Evolutionary conservation across 2,888 invertebrate species (phyloP), one percentile per base, ranked within the genome.

Genomic region (Himalopsyche japonica): DNA sequence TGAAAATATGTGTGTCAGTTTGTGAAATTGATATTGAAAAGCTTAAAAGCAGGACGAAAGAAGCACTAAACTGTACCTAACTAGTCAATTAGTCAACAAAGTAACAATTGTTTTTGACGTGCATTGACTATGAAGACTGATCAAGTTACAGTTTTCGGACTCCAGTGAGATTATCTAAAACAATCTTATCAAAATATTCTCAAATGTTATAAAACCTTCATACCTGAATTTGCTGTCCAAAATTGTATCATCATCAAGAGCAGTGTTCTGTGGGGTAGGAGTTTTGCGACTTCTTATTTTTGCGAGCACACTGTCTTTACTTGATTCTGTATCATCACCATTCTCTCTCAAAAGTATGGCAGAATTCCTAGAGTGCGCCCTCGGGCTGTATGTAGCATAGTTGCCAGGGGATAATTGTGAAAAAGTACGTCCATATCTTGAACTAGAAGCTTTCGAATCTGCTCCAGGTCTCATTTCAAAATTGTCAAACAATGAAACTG

Each of bases 281-380:
- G 76, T 24, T 82, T 83, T 91, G 88, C 92, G 90, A 87, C 92
- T 91, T 88, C 91, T 91, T 88, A 92, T 92, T 90, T 91, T 92
- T 81, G 92, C 92, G 87, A 92, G 88, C 88, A 92, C 91, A 87
- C 92, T 92, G 89, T 92, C 92, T 20, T 92, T 92, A 87, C 91
- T 92, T 81, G 91, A 91, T 88, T 92, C 92, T 43, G 82, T 82
- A 89, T 91, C 92, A 20, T 86, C 87, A 89, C 92, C 92, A 87
- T 91, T 91, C 87, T 92, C 92, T 88, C 92, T 92, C 70, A 92
- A 88, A 88, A 92, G 91, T 77, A 92, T 92, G 27, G 92, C 92
- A 32, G 92, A 91, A 88, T 92, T 92, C 87, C 91, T 90, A 76
- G 91, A 92, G 88, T 91, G 90, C 12, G 80, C 32, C 87, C 91